phyloP scores from a whole-genome alignment of 2,113 vertebrate species.

The Irena cyanogastra region DNA sequence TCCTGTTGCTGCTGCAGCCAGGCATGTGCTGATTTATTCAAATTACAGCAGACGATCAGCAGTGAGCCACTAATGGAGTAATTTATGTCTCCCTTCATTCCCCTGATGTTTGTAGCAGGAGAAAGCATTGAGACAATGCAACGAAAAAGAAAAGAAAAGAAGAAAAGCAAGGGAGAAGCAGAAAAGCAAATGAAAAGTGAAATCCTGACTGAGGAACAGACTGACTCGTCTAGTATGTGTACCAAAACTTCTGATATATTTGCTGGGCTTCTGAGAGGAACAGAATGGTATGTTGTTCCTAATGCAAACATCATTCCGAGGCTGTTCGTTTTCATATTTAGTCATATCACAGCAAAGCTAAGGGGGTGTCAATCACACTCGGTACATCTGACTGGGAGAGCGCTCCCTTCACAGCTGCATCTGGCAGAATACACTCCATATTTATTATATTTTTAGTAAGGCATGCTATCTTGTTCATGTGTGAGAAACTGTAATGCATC shows the following conservation, averaged over 20 bases:
- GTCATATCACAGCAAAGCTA: constrained; percentile 49
- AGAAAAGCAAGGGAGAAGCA: background rate
- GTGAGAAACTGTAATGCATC: constrained; percentile 75
- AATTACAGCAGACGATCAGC: background rate
- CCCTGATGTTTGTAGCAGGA: background rate
- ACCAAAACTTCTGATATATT: constrained; percentile 20
- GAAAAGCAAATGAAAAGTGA: background rate
- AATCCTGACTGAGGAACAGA: background rate
- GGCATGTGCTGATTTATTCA: background rate
- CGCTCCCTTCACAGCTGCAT: constrained; percentile 33
- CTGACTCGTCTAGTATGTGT: background rate
- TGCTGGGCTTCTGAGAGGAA: constrained; percentile 8
- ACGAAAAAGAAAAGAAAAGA: background rate
- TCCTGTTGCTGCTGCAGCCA: constrained; percentile 2
- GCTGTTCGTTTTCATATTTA: constrained; percentile 41
- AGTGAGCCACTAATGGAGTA: background rate
- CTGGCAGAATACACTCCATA: constrained; percentile 46
- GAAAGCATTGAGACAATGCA: background rate
- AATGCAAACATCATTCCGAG: constrained; percentile 4
- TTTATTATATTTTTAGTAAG: constrained; percentile 68
- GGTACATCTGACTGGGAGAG: constrained; percentile 30
- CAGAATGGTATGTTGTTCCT: background rate
- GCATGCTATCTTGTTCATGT: constrained; percentile 63
- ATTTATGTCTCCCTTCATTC: background rate
- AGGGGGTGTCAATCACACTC: constrained; percentile 36